Conservation (phyloP, 2,113 vertebrate genomes). For the Psammodynastes pulverulentus region DNA sequence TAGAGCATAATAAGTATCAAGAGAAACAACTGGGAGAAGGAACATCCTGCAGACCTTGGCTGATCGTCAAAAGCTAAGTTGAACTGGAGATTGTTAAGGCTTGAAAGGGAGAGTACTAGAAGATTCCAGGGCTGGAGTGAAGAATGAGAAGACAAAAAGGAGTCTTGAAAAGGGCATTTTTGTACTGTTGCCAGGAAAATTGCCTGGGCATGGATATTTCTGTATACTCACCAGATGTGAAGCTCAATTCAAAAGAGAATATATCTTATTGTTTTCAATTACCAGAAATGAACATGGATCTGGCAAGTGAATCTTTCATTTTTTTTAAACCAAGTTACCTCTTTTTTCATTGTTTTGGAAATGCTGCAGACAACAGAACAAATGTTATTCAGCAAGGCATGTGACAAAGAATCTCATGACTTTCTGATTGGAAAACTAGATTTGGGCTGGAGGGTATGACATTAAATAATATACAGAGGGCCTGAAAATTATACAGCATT, state of each 20-base stretch:
- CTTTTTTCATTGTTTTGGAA: neutral
- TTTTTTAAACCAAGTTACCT: neutral
- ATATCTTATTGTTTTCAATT: neutral
- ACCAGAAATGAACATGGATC: neutral
- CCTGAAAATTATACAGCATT: neutral
- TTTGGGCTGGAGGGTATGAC: neutral
- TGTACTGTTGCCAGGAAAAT: neutral
- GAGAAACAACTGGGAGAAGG: neutral
- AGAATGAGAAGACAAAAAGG: neutral
- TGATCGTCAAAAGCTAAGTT: neutral
- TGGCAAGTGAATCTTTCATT: neutral
- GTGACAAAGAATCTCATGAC: neutral
- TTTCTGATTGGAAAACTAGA: neutral
- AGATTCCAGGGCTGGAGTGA: neutral
- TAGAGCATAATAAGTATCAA: neutral
- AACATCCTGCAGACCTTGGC: neutral
- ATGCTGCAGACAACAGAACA: neutral
- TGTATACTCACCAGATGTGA: neutral
- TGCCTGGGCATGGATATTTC: neutral
- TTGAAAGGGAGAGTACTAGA: neutral
- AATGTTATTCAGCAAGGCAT: neutral
- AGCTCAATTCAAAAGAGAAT: neutral
- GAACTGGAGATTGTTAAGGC: neutral
- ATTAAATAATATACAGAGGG: neutral
- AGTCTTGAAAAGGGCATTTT: neutral